Evolutionary conservation across 2,797 vertebrate genomes (phyloP), one percentile per base, ranked within the genome.

Genomic region (Xenentodon cancila): DNA sequence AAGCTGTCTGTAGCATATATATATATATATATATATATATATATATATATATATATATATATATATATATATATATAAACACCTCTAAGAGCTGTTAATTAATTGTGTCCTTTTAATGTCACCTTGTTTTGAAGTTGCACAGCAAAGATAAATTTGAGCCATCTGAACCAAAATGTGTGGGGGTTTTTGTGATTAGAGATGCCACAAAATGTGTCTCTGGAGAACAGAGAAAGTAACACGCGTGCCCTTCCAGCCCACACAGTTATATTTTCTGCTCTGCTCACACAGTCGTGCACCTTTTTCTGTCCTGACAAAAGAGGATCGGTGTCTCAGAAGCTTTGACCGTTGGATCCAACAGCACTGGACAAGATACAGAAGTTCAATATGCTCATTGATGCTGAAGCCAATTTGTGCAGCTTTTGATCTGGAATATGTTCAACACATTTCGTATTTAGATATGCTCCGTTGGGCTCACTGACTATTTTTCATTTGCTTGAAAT

Each of bases 291-390:
- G 7, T 66, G 56, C 73, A 71, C 66, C 68, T 72, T 40, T 76
- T 65, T 73, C 66, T 83, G 62, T 73, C 80, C 73, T 69, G 73
- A 84, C 79, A 84, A 77, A 32, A 85, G 71, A 80, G 60, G 77
- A 52, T 66, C 66, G 1, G 45, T 34, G 51, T 68, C 81, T 85
- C 80, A 46, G 40, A 77, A 63, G 75, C 72, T 84, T 76, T 81
- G 78, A 74, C 82, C 75, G 59, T 80, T 78, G 62, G 71, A 77
- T 70, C 20, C 77, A 72, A 61, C 65, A 25, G 43, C 53, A 45
- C 55, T 74, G 70, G 78, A 70, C 70, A 69, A 52, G 59, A 75
- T 64, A 49, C 20, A 8, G 19, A 49, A 73, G 71, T 77, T 75
- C 57, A 79, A 55, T 68, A 48, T 61, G 59, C 67, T 81, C 60